Percentiles rank a stretch among this genome's conserved stretches.
These are phyloP conservation scores for Meloidogyne floridensis DNA, from an alignment of 1,140 invertebrate genomes.

Conservation along the genomic window DNA sequence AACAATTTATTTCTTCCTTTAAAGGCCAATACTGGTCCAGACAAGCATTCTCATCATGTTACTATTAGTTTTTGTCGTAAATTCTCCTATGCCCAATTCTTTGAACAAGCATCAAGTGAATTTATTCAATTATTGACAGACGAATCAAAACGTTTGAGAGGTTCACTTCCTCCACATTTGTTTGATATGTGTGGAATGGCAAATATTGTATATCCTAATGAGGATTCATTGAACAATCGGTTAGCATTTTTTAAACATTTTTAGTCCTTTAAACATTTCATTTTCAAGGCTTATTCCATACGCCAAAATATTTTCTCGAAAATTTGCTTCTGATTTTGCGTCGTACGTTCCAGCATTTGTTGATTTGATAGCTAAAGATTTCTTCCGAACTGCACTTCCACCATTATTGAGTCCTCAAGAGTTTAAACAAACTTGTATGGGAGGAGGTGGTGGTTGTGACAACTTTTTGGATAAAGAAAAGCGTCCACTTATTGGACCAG, in stretches of 20 bases:
- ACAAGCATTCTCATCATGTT: conserved; percentile 38
- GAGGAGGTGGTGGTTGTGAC: neutral
- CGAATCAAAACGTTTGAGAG: conserved; percentile 24
- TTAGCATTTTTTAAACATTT: neutral
- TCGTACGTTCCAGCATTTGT: conserved; percentile 32
- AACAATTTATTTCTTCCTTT: conserved; percentile 30
- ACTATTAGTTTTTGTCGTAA: conserved; percentile 50
- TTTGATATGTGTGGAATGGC: conserved; percentile 40
- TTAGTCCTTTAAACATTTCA: neutral
- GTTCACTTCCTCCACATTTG: conserved; percentile 30
- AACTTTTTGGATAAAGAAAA: too few relatives aligned
- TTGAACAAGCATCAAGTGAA: conserved; percentile 23
- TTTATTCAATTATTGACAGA: conserved; percentile 33
- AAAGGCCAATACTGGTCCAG: conserved; percentile 28
- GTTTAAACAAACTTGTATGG: neutral
- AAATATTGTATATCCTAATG: conserved; percentile 34
- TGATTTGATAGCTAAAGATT: conserved; percentile 38
- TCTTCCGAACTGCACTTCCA: conserved; percentile 42
- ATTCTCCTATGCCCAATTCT: conserved; percentile 35
- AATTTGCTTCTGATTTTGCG: conserved; percentile 31
- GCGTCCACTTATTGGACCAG: neutral
- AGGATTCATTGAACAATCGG: conserved; percentile 35
- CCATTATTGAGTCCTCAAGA: conserved; percentile 39
- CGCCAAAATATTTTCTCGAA: conserved; percentile 33
- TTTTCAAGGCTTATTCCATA: conserved; percentile 32